These are phyloP conservation scores for Xestia c-nigrum DNA, from an alignment of 2,888 invertebrate genomes.

Conservation along the genomic window DNA sequence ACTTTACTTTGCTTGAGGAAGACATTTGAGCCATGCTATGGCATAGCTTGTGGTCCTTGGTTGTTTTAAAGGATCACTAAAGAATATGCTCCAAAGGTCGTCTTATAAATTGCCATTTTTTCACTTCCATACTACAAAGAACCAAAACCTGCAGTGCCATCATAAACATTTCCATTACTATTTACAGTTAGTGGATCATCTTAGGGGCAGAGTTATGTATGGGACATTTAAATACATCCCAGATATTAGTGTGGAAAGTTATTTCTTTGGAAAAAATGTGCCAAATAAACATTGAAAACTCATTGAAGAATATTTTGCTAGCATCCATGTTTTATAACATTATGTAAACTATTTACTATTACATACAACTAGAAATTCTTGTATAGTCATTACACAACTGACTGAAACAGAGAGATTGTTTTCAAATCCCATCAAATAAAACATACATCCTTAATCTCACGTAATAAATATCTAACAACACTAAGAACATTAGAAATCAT, in stretches of 20 bases:
- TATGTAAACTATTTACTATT: slow-evolving; percentile 26
- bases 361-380: slow-evolving; percentile 31
- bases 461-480: slow-evolving; percentile 1
- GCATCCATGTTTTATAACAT: background rate
- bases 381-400: slow-evolving; percentile 31
- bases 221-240: too few relatives aligned
- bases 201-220: too few relatives aligned
- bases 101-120: background rate
- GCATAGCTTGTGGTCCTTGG: background rate
- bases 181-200: too few relatives aligned
- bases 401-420: background rate
- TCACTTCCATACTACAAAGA: background rate
- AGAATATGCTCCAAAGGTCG: background rate
- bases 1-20: background rate
- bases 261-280: background rate
- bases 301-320: background rate
- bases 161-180: background rate
- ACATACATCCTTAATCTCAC: slow-evolving; percentile 5
- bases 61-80: background rate
- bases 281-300: background rate
- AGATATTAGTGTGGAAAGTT: background rate
- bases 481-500: slow-evolving; percentile 30
- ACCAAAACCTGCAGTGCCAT: background rate
- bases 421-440: background rate
- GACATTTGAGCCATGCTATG: background rate